Percentiles rank a stretch among this genome's conserved stretches.
These are phyloP conservation scores for Pachyseris speciosa DNA, from an alignment of 64 coral and sea anemone species.

Conservation along the genomic window DNA sequence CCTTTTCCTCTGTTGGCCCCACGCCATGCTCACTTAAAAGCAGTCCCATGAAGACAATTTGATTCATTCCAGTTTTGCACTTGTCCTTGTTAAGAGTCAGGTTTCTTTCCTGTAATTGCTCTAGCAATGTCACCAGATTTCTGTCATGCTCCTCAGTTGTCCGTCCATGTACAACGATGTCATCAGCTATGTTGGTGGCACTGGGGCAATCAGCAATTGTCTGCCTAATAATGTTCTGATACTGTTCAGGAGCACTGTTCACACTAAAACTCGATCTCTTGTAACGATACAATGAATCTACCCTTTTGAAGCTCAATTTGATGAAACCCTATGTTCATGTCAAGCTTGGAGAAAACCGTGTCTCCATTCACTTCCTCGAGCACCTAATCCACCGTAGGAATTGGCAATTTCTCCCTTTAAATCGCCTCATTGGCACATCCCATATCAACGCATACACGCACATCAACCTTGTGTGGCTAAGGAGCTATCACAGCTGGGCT, in stretches of 20 bases:
- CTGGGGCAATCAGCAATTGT: neutral
- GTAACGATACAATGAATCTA: conserved; percentile 33
- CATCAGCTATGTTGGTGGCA: conserved; percentile 51
- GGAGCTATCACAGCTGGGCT: conserved; percentile 43
- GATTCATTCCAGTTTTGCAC: conserved; percentile 9
- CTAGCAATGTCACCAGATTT: neutral
- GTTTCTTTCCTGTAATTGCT: conserved; percentile 7
- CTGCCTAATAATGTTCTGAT: conserved; percentile 14
- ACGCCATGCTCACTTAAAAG: conserved; percentile 16
- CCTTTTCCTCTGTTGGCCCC: conserved; percentile 35
- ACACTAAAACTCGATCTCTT: conserved; percentile 56
- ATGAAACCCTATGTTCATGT: conserved; percentile 44
- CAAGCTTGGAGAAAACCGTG: conserved; percentile 58
- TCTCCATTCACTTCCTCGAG: conserved; percentile 37
- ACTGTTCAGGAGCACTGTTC: conserved; percentile 34
- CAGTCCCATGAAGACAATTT: conserved; percentile 37
- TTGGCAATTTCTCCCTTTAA: conserved; percentile 51
- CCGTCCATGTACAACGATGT: conserved; percentile 30
- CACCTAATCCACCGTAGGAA: conserved; percentile 55
- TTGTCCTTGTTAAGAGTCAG: conserved; percentile 36
- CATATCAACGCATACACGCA: conserved; percentile 39
- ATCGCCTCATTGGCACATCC: conserved; percentile 29
- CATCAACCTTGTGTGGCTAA: conserved; percentile 5
- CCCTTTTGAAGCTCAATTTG: conserved; percentile 33
- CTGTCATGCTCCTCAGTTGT: conserved; percentile 27